phyloP scores from a whole-genome alignment of 2,113 vertebrate genomes.

The Thermophis baileyi region DNA sequence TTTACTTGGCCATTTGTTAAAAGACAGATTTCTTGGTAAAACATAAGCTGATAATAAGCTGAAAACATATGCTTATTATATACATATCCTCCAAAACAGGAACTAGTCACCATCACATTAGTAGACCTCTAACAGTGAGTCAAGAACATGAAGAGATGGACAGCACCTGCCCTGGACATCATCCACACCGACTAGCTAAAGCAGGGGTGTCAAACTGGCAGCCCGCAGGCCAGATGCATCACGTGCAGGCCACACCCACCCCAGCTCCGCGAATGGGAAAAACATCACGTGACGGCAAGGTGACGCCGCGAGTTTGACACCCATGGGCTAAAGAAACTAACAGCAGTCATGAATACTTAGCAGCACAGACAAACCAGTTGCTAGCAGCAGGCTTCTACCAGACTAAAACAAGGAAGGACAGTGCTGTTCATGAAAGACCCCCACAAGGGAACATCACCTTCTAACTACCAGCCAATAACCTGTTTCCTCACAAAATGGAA shows the following conservation, averaged over 20 bases:
- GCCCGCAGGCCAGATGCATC: no score
- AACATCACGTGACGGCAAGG: no score
- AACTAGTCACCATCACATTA: neutral
- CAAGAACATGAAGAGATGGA: neutral
- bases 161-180: neutral
- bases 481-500: neutral
- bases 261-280: no score
- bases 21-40: neutral
- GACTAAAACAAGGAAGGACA: neutral
- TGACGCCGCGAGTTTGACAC: no score
- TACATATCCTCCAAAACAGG: neutral
- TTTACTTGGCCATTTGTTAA: neutral
- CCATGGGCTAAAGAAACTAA: no score
- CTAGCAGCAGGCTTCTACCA: neutral
- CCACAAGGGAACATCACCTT: neutral
- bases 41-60: neutral
- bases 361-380: neutral
- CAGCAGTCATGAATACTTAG: neutral
- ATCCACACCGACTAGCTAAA: neutral
- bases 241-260: no score
- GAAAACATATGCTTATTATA: no score
- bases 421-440: neutral
- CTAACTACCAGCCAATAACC: neutral
- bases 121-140: neutral
- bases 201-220: no score